These are phyloP conservation scores for Morelia viridis DNA, from an alignment of 2,797 vertebrate species.

Conservation along the genomic window DNA sequence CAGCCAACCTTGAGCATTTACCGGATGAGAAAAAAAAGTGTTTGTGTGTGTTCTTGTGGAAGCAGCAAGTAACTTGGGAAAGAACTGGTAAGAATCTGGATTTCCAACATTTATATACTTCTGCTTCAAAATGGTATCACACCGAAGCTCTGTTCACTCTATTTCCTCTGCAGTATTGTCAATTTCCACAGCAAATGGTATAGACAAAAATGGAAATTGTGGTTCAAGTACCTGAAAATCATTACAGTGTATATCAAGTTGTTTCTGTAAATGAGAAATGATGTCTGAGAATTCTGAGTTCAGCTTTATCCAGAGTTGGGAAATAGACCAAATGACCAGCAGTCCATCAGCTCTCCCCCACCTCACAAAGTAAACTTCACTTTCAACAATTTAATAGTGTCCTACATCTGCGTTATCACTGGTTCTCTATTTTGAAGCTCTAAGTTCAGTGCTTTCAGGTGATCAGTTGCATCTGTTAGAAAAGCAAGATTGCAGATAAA, in stretches of 20 bases:
- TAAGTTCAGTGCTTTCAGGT: neutral
- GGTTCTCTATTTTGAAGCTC: neutral
- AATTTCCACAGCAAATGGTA: neutral
- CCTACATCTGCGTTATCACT: neutral
- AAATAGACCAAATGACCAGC: neutral
- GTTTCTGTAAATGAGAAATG: neutral
- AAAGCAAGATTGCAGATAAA: neutral
- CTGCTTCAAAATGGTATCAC: neutral
- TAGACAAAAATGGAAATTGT: neutral
- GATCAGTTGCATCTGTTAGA: neutral
- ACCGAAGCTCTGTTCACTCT: neutral
- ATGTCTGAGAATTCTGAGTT: neutral
- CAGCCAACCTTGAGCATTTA: neutral
- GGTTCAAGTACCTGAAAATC: neutral
- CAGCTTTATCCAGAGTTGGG: neutral
- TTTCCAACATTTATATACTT: neutral
- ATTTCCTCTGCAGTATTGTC: neutral
- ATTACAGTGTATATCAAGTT: neutral
- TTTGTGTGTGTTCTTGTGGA: neutral
- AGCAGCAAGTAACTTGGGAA: neutral
- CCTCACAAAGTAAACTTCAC: neutral
- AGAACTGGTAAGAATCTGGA: neutral
- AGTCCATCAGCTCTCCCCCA: neutral
- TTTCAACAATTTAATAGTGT: neutral
- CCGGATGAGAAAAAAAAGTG: neutral